Base-by-base conservation (phyloP, 2,888 invertebrate genomes). In the Bhutanitis thaidina region DNA sequence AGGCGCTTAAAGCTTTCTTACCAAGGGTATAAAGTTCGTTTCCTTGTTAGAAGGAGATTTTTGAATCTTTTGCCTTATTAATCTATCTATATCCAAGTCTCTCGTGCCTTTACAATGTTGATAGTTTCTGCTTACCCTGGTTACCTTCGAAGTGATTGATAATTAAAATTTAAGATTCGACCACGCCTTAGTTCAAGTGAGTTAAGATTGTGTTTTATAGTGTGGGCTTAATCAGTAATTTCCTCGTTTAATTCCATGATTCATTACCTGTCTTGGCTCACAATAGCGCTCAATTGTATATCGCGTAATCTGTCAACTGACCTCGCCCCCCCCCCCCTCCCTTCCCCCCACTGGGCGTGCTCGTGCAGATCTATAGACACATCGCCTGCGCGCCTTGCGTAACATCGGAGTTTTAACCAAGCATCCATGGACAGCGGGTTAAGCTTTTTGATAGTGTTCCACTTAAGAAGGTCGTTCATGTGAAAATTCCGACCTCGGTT, bases 401-500 rank as follows among this genome's bases (percentile, higher is more conserved):
- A 64, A 64, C 35, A 14, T n/a, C 41, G 16, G 13, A 57, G 65
- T 74, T 71, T 68, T 68, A 52, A 37, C 12, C 34, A 47, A 46
- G 70, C 69, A 57, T 58, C 64, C 61, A 59, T 61, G 67, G 57
- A 61, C 58, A 56, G 53, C 65, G 52, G 54, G 55, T 59, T 46
- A 41, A 50, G 48, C 48, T 57, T 54, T 52, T 20, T 29, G 40
- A 51, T 45, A 40, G 30, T 36, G 20, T 39, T 47, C 52, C 39
- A 52, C 52, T 48, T 65, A 35, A 58, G 69, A 74, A 79, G 80
- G 80, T 70, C 67, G 74, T 56, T 57, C 67, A 76, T 80, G 81
- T 75, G 80, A 80, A 78, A 74, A 44, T 66, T 69, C 56, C 73
- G 74, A 75, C 78, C 81, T 79, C 78, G 69, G 69, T 14, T 46